Base-by-base conservation (phyloP, 1,140 invertebrate species). In the Anoplophora glabripennis region DNA sequence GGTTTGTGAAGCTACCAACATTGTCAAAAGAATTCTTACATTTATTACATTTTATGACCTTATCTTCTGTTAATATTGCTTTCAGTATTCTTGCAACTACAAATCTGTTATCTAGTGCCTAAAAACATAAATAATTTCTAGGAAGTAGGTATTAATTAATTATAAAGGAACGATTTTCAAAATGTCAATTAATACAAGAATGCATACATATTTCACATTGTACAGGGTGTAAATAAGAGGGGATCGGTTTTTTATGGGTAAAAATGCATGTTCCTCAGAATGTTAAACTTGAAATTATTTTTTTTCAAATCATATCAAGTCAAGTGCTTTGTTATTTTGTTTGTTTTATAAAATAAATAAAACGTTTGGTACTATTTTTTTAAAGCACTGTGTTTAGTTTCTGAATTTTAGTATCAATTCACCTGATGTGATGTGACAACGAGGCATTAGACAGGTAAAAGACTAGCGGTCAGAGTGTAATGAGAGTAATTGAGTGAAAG, bases 11-110 rank as follows among this genome's bases (percentile, higher is more conserved):
- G 33, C 10, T 8, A 18, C 46, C 41, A 11, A 49, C 34, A 5
- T 17, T 47, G 9, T 17, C 52, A 10, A 7, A 44, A 33, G n/a
- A 45, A n/a, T 33, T 8, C 11, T 28, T 14, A 44, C 62, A 64
- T 34, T 56, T 58, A 10, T 51, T 10, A 36, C 62, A 64, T 34
- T 51, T 51, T 12, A 67, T 35, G 38, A 40, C 48, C 33, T 52
- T 46, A 12, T 37, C 34, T 21, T 57, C 38, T 12, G 21, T 34
- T 42, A 42, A 15, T 4, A 34, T 47, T 7, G 28, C 17, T 17
- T 66, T 57, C 9, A 64, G 18, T 40, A 37, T 45, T n/a, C 49
- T 61, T 47, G 53, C 45, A 21, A 60, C 35, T 34, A 63, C 10
- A 7, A 15, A 9, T 28, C 14, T 21, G 42, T 67, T 41, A 17